Evolutionary conservation across 2,797 vertebrate genomes (phyloP).

Genomic region (Ptychadena robeensis): DNA sequence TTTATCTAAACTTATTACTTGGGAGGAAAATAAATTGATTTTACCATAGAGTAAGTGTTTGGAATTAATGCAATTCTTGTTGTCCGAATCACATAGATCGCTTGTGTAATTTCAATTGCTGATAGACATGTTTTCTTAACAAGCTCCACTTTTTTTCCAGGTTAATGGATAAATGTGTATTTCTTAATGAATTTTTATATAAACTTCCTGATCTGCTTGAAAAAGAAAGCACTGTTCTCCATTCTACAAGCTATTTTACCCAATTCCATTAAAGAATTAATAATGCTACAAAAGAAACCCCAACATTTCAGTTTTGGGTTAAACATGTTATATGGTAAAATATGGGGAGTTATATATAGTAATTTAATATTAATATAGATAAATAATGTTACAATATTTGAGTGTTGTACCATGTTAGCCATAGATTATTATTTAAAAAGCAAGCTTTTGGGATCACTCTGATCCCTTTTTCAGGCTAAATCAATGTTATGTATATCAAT

Average conservation of each 20-base stretch:
- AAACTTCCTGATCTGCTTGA: neutral
- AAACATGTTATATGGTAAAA: neutral
- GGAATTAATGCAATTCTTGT: slow-evolving; percentile 11
- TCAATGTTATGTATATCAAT: too few relatives aligned
- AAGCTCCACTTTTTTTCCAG: neutral
- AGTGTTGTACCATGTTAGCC: too few relatives aligned
- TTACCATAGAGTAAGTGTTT: neutral
- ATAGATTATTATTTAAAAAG: too few relatives aligned
- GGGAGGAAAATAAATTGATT: neutral
- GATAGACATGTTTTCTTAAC: slow-evolving; percentile 12
- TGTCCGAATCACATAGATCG: neutral
- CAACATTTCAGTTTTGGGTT: neutral
- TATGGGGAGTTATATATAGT: too few relatives aligned
- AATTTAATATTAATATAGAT: too few relatives aligned
- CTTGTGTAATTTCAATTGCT: neutral
- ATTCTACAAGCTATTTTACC: neutral
- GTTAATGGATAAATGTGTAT: neutral
- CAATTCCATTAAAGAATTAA: neutral
- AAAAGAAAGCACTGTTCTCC: neutral
- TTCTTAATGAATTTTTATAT: neutral
- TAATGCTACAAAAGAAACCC: neutral
- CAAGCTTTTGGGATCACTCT: too few relatives aligned
- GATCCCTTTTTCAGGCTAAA: too few relatives aligned
- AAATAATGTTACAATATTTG: too few relatives aligned
- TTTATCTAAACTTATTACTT: slow-evolving; percentile 9